Conservation (phyloP, 2,113 vertebrate species). For the Tauraco erythrolophus region DNA sequence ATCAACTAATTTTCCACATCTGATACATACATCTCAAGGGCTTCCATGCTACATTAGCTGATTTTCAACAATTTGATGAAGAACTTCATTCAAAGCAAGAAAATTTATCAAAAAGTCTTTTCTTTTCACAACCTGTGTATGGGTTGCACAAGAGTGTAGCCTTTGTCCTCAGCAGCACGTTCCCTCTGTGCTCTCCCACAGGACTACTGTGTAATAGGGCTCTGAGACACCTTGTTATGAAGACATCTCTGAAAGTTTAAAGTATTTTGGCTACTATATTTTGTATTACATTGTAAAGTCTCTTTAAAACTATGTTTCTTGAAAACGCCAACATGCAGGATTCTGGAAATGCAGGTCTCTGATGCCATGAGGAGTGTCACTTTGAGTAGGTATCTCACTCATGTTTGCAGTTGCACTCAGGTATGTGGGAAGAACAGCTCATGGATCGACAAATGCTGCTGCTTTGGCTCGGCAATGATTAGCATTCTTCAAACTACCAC, state of each 20-base stretch:
- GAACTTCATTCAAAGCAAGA: neutral
- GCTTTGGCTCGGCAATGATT: neutral
- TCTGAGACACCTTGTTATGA: neutral
- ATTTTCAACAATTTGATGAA: neutral
- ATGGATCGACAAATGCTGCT: neutral
- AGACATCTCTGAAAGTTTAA: neutral
- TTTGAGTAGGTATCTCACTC: neutral
- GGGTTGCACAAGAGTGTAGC: neutral
- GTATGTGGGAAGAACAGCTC: neutral
- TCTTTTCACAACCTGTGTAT: neutral
- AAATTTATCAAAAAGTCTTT: neutral
- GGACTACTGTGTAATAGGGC: accelerated
- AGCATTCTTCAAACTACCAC: neutral
- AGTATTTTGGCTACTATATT: neutral
- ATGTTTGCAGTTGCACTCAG: neutral
- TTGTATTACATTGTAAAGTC: neutral
- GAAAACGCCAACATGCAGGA: neutral
- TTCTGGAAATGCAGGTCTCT: neutral
- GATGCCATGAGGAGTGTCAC: neutral
- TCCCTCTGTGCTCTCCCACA: neutral
- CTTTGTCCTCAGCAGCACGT: neutral
- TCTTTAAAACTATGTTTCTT: neutral
- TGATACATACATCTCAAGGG: neutral
- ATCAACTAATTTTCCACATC: neutral
- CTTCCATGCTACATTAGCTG: neutral